phyloP scores from a whole-genome alignment of 2,888 invertebrate genomes.

The Caenorhabditis imperialis region DNA sequence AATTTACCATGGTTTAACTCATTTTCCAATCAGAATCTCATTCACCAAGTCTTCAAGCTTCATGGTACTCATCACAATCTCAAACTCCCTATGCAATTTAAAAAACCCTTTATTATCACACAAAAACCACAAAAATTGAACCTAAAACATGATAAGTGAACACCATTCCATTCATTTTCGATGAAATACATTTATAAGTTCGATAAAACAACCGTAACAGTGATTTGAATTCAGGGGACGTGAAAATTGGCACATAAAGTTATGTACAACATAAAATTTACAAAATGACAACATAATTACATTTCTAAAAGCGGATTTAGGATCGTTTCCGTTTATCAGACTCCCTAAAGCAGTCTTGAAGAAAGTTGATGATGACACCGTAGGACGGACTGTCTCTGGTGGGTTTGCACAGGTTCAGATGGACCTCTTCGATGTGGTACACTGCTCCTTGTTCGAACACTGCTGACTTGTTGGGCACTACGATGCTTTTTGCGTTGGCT shows the following conservation, averaged over 20 bases:
- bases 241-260: not conserved
- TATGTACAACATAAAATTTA: conserved; percentile 21
- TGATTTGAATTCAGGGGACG: conserved; percentile 5
- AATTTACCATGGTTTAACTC: no score
- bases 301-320: no score
- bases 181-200: no score
- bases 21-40: no score
- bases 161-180: no score
- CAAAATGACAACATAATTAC: no score
- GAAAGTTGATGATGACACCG: conserved; percentile 70
- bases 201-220: no score
- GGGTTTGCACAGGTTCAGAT: conserved; percentile 74
- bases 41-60: no score
- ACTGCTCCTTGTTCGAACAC: conserved; percentile 70
- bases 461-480: conserved; percentile 72
- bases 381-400: conserved; percentile 67
- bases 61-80: no score
- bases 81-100: no score
- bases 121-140: conserved; percentile 8
- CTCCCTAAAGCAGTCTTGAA: conserved; percentile 62
- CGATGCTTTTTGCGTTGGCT: conserved; percentile 60
- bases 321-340: conserved; percentile 23
- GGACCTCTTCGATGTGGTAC: conserved; percentile 69
- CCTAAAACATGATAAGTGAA: conserved; percentile 38
- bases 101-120: no score